A percentile compares a stretch with the other conserved stretches of the same genome.
Conservation (phyloP, 1,140 invertebrate species). For the Bilobella aurantiaca region DNA sequence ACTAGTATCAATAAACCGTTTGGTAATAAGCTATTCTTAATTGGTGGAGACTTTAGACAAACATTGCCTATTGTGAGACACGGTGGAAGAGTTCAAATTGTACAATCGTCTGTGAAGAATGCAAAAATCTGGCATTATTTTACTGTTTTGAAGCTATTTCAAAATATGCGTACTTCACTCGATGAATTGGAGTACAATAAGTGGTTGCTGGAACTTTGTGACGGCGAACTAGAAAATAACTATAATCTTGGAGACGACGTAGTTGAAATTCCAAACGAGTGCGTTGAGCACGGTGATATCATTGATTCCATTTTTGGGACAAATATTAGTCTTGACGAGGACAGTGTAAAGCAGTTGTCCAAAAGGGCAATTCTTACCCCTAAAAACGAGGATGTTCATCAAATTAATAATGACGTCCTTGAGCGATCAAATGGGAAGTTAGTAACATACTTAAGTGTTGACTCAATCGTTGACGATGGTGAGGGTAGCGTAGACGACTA, state of each 20-base stretch:
- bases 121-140: slow-evolving; percentile 36
- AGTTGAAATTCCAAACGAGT: slow-evolving; percentile 31
- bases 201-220: slow-evolving; percentile 25
- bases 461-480: slow-evolving; percentile 32
- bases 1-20: slow-evolving; percentile 29
- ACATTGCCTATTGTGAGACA: slow-evolving; percentile 42
- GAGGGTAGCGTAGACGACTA: slow-evolving; percentile 26
- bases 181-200: slow-evolving; percentile 16
- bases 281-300: slow-evolving; percentile 32
- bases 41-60: slow-evolving; percentile 44
- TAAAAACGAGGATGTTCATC: slow-evolving; percentile 33
- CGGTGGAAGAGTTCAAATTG: slow-evolving; percentile 41
- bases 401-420: slow-evolving; percentile 32
- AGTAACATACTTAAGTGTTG: slow-evolving; percentile 22
- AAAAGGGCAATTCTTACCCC: slow-evolving; percentile 36
- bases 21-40: slow-evolving; percentile 18
- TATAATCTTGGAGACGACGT: slow-evolving; percentile 12
- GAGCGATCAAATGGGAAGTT: neutral
- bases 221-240: slow-evolving; percentile 23
- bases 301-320: slow-evolving; percentile 36
- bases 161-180: slow-evolving; percentile 30
- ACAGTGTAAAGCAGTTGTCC: slow-evolving; percentile 36
- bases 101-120: slow-evolving; percentile 39
- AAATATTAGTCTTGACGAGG: slow-evolving; percentile 28
- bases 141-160: slow-evolving; percentile 15